Evolutionary conservation across 2,888 invertebrate genomes (phyloP).

Genomic region (Endotricha flammealis): DNA sequence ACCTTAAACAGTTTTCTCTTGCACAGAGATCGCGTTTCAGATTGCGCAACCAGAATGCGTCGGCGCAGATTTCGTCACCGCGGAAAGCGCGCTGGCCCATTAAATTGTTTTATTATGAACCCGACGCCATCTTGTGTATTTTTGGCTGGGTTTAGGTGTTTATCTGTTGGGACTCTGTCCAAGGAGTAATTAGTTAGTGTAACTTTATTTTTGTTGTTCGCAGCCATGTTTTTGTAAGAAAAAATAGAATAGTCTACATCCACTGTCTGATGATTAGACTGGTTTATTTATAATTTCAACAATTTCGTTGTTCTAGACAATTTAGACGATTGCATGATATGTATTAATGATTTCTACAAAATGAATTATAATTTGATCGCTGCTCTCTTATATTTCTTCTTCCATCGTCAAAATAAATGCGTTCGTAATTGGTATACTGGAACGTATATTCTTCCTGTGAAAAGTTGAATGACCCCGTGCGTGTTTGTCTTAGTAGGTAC

Average conservation of each 20-base stretch:
- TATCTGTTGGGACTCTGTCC: constrained; percentile 76
- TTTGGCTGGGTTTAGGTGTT: constrained; percentile 76
- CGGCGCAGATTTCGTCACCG: constrained; percentile 75
- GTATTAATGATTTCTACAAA: too few relatives aligned
- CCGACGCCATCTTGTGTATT: constrained; percentile 76
- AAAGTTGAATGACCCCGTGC: constrained; percentile 48
- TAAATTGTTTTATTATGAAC: constrained; percentile 79
- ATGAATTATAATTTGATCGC: too few relatives aligned
- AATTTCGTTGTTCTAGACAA: too few relatives aligned
- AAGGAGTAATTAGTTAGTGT: constrained; percentile 73
- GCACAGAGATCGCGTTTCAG: constrained; percentile 68
- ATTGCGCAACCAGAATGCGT: constrained; percentile 71
- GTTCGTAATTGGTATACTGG: too few relatives aligned
- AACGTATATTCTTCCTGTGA: constrained; percentile 37
- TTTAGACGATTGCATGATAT: too few relatives aligned
- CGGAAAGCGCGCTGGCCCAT: constrained; percentile 78
- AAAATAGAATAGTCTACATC: constrained; percentile 22
- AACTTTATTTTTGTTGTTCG: constrained; percentile 56
- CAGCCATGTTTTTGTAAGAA: constrained; percentile 35
- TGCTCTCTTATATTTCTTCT: too few relatives aligned
- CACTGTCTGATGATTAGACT: neutral
- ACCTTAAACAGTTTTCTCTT: constrained; percentile 67
- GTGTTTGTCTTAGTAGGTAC: constrained; percentile 60
- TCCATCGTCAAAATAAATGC: too few relatives aligned
- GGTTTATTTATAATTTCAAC: too few relatives aligned